Conservation (phyloP, 2,888 invertebrate genomes). For the Cataglyphis livida region DNA sequence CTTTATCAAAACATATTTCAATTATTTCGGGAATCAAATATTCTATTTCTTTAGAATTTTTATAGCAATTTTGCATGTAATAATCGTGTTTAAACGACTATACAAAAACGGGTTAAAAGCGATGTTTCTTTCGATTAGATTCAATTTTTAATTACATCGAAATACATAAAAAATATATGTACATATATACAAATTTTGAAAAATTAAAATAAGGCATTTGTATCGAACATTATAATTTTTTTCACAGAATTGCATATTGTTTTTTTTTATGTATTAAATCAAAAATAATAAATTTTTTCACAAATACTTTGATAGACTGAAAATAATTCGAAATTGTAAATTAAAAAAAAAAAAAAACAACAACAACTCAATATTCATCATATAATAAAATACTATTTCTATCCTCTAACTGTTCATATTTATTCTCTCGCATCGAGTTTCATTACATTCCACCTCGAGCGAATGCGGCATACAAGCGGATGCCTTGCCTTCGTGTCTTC, state of each 20-base stretch:
- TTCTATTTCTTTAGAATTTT: background rate
- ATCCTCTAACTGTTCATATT: background rate
- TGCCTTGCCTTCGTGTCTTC: constrained; percentile 16
- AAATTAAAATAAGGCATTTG: background rate
- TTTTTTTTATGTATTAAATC: background rate
- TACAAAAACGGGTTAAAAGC: background rate
- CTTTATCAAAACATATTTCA: background rate
- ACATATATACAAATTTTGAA: background rate
- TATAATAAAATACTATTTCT: background rate
- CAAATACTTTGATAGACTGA: background rate
- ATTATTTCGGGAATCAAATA: background rate
- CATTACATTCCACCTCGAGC: constrained; percentile 3
- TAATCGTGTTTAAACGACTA: background rate
- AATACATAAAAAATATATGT: background rate
- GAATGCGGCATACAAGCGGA: constrained; percentile 12
- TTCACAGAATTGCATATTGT: background rate
- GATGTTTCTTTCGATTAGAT: background rate
- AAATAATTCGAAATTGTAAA: background rate
- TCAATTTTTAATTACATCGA: background rate
- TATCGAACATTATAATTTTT: background rate
- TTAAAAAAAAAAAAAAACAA: background rate
- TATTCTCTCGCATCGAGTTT: constrained; percentile 14
- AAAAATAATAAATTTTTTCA: background rate
- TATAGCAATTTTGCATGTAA: background rate
- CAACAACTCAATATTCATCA: background rate